phyloP scores from a whole-genome alignment of 2,888 invertebrate genomes.

The Geotrupes spiniger region DNA sequence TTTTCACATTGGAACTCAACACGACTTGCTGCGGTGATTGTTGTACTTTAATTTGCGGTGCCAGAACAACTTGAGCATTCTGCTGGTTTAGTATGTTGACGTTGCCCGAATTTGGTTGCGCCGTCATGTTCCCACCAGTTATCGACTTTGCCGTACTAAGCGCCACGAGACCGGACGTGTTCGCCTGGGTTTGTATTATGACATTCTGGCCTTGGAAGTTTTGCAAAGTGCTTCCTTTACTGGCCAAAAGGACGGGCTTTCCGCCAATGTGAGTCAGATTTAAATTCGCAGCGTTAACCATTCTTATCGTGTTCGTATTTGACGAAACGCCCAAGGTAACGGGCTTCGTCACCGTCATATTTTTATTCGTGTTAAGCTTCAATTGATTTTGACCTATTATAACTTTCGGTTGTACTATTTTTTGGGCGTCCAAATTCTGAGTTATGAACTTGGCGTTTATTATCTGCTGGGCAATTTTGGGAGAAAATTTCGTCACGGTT shows the following conservation, averaged over 20 bases:
- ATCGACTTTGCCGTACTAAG: constrained; percentile 27
- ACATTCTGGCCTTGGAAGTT: constrained; percentile 50
- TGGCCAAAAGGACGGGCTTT: constrained; percentile 57
- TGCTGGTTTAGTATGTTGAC: constrained; percentile 42
- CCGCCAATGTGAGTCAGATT: constrained; percentile 57
- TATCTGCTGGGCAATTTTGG: constrained; percentile 48
- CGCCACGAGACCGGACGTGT: constrained; percentile 26
- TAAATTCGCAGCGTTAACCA: constrained; percentile 53
- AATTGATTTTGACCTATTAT: constrained; percentile 41
- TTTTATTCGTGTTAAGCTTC: constrained; percentile 36
- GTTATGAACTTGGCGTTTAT: constrained; percentile 52
- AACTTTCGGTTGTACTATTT: constrained; percentile 39
- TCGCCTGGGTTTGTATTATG: constrained; percentile 48
- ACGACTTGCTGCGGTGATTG: constrained; percentile 43
- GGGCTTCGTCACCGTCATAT: constrained; percentile 35
- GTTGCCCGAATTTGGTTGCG: constrained; percentile 28
- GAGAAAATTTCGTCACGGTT: constrained; percentile 40
- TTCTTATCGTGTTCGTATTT: constrained; percentile 48
- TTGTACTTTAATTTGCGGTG: constrained; percentile 46
- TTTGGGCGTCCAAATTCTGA: constrained; percentile 41
- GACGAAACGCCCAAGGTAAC: constrained; percentile 36
- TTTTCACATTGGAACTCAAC: constrained; percentile 37
- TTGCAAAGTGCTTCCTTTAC: constrained; percentile 47
- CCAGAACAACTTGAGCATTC: constrained; percentile 42
- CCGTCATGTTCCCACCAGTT: constrained; percentile 18